phyloP scores from a whole-genome alignment of 2,113 vertebrate genomes.

The Pelusios castaneus region DNA sequence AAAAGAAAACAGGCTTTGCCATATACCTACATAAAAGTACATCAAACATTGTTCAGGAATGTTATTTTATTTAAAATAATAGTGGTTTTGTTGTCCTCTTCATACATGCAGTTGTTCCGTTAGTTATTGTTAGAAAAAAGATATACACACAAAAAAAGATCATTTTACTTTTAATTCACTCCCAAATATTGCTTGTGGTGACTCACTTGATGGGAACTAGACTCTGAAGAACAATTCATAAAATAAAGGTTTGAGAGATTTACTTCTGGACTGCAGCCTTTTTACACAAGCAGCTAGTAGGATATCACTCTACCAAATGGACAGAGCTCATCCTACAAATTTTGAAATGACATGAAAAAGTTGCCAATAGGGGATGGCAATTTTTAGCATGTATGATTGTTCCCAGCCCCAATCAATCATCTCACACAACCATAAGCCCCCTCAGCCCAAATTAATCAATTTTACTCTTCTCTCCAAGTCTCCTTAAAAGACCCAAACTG shows the following conservation, averaged over 20 bases:
- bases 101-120: background rate
- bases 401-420: background rate
- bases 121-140: background rate
- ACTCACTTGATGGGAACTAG: background rate
- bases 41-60: background rate
- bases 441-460: background rate
- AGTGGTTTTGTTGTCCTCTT: background rate
- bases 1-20: background rate
- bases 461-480: background rate
- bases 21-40: background rate
- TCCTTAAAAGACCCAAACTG: background rate
- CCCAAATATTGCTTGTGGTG: background rate
- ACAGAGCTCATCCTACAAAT: accelerated
- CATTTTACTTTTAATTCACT: background rate
- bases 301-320: background rate
- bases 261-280: background rate
- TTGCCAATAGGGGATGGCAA: background rate
- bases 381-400: background rate
- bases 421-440: background rate
- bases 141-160: background rate
- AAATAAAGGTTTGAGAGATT: background rate
- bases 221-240: background rate
- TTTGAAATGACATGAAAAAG: background rate
- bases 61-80: background rate
- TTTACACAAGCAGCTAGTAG: background rate